phyloP scores from a whole-genome alignment of 2,888 invertebrate genomes.

The Nomada hirtipes region DNA sequence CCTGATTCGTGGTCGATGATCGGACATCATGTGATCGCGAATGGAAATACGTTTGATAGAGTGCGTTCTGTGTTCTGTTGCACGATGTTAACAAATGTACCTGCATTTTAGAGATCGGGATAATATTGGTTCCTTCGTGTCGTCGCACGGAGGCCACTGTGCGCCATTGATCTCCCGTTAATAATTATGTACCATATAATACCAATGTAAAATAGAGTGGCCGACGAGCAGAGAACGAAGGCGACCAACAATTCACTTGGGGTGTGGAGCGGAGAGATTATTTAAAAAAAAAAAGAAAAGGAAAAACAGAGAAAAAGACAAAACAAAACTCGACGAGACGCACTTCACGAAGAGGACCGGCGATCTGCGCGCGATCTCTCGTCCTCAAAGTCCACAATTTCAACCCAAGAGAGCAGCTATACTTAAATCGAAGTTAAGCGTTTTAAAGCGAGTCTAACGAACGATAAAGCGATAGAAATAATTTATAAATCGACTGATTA shows the following conservation, averaged over 20 bases:
- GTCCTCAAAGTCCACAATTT: conserved; percentile 69
- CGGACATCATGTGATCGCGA: neutral
- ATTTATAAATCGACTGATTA: conserved; percentile 79
- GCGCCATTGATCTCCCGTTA: conserved; percentile 72
- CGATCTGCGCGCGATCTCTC: conserved; percentile 68
- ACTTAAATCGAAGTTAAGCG: conserved; percentile 70
- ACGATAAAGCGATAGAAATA: conserved; percentile 63
- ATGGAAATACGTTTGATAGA: conserved; percentile 43
- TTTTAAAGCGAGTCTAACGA: conserved; percentile 62
- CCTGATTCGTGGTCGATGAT: neutral
- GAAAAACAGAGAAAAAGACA: neutral
- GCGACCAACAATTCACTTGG: conserved; percentile 43
- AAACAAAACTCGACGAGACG: conserved; percentile 61
- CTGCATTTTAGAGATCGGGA: conserved; percentile 74
- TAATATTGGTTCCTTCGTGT: conserved; percentile 60
- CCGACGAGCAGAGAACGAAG: conserved; percentile 64
- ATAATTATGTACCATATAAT: conserved; percentile 66
- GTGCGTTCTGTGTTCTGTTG: conserved; percentile 51
- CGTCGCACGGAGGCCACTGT: conserved; percentile 66
- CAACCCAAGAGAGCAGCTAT: conserved; percentile 70
- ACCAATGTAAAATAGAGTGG: conserved; percentile 67
- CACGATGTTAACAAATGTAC: conserved; percentile 74
- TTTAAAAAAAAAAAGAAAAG: neutral
- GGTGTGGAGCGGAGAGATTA: conserved; percentile 50
- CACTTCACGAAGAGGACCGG: conserved; percentile 59